Evolutionary conservation across 1,140 invertebrate species (phyloP).

Genomic region (Proctacanthus coquilletti): DNA sequence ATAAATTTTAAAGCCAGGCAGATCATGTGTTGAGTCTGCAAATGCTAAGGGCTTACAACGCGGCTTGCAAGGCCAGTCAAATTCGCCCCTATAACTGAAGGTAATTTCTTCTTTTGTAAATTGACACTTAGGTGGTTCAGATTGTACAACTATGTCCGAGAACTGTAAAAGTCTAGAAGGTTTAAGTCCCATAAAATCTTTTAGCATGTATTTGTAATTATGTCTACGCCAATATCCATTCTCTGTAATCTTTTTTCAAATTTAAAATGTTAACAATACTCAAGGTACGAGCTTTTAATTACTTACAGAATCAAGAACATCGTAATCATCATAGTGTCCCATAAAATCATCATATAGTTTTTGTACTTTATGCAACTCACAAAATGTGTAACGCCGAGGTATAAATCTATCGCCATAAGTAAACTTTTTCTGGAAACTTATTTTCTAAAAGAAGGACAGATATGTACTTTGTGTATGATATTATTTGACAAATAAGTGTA

Average conservation of each 20-base stretch:
- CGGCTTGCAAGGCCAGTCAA: conserved; percentile 20
- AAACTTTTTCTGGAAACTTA: too few species aligned
- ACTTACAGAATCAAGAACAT: conserved; percentile 16
- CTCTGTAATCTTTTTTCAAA: conserved; percentile 1
- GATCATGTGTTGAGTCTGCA: conserved; percentile 20
- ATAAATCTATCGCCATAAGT: conserved; percentile 22
- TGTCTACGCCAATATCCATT: neutral
- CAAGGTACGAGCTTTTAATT: neutral
- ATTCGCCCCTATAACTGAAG: conserved; percentile 3
- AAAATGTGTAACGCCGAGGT: conserved; percentile 15
- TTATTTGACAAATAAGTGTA: too few species aligned
- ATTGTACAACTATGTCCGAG: neutral
- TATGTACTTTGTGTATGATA: too few species aligned
- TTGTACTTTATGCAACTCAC: too few species aligned
- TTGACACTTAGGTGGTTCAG: neutral
- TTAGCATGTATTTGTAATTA: neutral
- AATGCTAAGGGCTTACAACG: conserved; percentile 14
- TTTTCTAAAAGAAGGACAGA: too few species aligned
- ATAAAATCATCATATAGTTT: conserved; percentile 16
- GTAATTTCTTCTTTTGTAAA: neutral
- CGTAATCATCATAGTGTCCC: conserved; percentile 10
- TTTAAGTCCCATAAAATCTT: neutral
- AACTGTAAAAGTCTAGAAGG: neutral
- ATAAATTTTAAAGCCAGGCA: conserved; percentile 12
- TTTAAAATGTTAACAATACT: neutral